These are phyloP conservation scores for Spermophilus dauricus DNA, from an alignment of 2,113 vertebrate species.

Conservation along the genomic window DNA sequence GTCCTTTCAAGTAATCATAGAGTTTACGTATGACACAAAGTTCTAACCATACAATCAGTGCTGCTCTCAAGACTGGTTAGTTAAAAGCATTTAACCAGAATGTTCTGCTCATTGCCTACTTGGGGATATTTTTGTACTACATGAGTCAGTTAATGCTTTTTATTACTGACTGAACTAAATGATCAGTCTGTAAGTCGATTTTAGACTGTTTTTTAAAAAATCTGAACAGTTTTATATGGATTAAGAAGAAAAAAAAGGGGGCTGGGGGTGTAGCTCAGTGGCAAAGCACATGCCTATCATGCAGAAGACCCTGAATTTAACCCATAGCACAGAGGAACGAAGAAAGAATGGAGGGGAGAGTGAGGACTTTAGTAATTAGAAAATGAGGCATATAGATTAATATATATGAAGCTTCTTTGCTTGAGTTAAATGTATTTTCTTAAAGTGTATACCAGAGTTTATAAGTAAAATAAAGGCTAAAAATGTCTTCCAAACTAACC, in stretches of 20 bases:
- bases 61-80: background rate
- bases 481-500: background rate
- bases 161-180: conserved; percentile 45
- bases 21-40: conserved; percentile 15
- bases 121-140: conserved; percentile 18
- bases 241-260: background rate
- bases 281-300: background rate
- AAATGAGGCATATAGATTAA: background rate
- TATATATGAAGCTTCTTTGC: background rate
- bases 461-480: conserved; percentile 3
- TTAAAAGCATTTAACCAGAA: conserved; percentile 50
- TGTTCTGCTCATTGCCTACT: background rate
- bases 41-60: background rate
- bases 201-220: background rate
- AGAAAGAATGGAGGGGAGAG: no score
- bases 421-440: conserved; percentile 13
- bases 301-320: background rate
- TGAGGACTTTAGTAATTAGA: background rate
- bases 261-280: background rate
- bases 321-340: background rate
- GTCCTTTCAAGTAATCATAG: background rate
- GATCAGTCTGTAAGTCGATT: background rate
- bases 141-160: background rate
- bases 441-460: background rate
- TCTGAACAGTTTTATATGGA: background rate